Evolutionary conservation across 2,797 vertebrate genomes (phyloP).

Genomic region (Acomys russatus): DNA sequence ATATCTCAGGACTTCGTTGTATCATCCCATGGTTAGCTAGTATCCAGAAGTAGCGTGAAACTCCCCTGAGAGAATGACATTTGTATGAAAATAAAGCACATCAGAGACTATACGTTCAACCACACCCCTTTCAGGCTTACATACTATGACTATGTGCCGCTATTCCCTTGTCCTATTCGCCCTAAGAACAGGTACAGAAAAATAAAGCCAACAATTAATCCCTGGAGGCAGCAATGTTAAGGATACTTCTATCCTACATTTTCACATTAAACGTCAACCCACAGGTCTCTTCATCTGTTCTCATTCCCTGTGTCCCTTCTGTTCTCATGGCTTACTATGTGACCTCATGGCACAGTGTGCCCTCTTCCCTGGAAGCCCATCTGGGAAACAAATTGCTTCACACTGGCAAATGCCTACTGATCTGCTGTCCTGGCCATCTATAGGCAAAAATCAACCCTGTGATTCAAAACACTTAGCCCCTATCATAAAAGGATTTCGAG

Average conservation of each 20-base stretch:
- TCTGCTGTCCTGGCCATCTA: background rate
- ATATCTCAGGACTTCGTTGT: background rate
- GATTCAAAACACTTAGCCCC: background rate
- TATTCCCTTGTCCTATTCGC: background rate
- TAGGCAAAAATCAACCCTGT: conserved; percentile 18
- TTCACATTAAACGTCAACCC: background rate
- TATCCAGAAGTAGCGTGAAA: background rate
- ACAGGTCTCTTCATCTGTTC: background rate
- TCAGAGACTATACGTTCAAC: background rate
- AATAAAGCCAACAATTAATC: no score
- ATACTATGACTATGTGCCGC: background rate
- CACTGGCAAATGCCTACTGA: background rate
- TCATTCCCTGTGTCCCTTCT: background rate
- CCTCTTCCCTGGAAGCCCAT: no score
- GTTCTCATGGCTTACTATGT: background rate
- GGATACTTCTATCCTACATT: background rate
- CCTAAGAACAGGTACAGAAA: background rate
- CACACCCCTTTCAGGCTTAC: background rate
- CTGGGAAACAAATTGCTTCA: background rate
- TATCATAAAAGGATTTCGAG: conserved; percentile 18
- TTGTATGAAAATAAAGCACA: background rate
- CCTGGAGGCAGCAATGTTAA: background rate
- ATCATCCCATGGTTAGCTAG: background rate
- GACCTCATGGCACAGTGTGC: no score
- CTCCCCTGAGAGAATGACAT: background rate